Base-by-base conservation (phyloP, 2,797 vertebrate genomes). In the Acomys russatus region DNA sequence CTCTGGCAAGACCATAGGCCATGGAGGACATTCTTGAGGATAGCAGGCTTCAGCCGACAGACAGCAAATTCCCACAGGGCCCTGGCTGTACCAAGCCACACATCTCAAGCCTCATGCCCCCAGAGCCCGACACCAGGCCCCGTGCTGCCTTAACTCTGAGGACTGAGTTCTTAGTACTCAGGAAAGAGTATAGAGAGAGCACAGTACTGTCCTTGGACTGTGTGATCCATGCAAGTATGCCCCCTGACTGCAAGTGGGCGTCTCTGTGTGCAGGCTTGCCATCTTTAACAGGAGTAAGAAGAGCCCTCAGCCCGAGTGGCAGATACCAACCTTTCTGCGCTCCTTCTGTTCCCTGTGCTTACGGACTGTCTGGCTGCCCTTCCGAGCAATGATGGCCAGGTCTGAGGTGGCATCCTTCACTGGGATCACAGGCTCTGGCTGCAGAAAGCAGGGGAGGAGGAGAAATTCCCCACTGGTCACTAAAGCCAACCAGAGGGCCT, bases 341-440 rank as follows among this genome's bases (percentile, higher is more conserved):
- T 99, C 99, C 97, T 99, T 99, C 94, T 99, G 99, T 97, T 99
- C 99, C 74, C 99, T 99, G 97, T 99, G 99, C 97, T 99, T 99
- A 94, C 99, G 99, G 93, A 99, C 99, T 59, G 99, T 97, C 71
- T 99, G 99, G 97, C 99, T 99, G 97, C 99, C 99, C 97, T 99
- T 99, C 15, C 99, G 99, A 95, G 99, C 99, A 94, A 99, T 99
- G 96, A 99, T 99, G 96, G 99, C 99, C 99, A 99, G 98, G 97
- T 99, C 99, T 0, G 99, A 99, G 35, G 99, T 99, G 9, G 99
- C 97, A 14, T 99, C 99, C 98, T 99, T 99, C 94, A 99, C 99
- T 9, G 99, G 99, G 96, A 99, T 99, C 90, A 99, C 99, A 0
- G 99, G 99, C 97, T 99, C 99, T 0, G 99, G 99, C 99, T 99